Evolutionary conservation across 1,140 invertebrate species (phyloP).

Genomic region (Orius insidiosus): DNA sequence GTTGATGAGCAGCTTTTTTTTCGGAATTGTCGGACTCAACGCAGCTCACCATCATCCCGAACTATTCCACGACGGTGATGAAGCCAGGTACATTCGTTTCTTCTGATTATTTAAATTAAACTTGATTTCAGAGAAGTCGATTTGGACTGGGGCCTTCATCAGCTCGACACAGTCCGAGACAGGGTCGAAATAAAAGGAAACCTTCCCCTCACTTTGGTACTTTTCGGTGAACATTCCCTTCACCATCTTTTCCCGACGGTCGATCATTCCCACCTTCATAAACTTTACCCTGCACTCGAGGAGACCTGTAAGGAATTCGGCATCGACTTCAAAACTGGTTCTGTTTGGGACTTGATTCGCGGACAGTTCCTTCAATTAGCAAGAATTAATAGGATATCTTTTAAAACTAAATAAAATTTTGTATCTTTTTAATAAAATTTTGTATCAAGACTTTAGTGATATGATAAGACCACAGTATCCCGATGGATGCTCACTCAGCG

Average conservation of each 20-base stretch:
- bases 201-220: conserved; percentile 39
- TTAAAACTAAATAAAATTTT: background rate
- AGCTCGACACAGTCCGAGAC: conserved; percentile 57
- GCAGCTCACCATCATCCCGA: conserved; percentile 70
- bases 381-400: conserved; percentile 3
- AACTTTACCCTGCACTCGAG: conserved; percentile 43
- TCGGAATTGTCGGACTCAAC: conserved; percentile 46
- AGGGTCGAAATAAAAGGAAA: conserved; percentile 47
- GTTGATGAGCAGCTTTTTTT: conserved; percentile 38
- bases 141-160: conserved; percentile 59
- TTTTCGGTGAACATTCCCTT: conserved; percentile 55
- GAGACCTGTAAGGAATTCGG: conserved; percentile 52
- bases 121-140: background rate
- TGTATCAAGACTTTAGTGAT: too few relatives aligned
- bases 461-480: too few relatives aligned
- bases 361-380: conserved; percentile 14
- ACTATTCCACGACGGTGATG: conserved; percentile 68
- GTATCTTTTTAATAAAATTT: too few relatives aligned
- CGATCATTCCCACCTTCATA: conserved; percentile 43
- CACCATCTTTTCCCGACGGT: conserved; percentile 71
- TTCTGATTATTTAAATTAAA: background rate
- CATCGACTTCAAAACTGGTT: conserved; percentile 26
- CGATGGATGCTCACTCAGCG: too few relatives aligned
- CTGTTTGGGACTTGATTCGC: conserved; percentile 1
- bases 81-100: background rate